These are phyloP conservation scores for Crocallis elinguaria DNA, from an alignment of 2,888 invertebrate species.

Conservation along the genomic window DNA sequence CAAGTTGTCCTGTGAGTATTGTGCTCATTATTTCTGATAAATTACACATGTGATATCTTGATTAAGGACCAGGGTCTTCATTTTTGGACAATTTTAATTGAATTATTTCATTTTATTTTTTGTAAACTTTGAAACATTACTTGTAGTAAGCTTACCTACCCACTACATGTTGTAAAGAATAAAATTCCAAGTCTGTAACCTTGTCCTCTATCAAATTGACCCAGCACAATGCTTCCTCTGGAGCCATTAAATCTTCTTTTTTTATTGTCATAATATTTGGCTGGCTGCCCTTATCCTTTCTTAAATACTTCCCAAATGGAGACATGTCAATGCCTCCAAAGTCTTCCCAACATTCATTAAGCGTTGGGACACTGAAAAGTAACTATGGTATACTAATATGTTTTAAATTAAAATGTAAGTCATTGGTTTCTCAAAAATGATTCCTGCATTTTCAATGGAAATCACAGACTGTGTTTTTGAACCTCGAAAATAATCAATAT, in stretches of 20 bases:
- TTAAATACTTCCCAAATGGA: conserved; percentile 85
- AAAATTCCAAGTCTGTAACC: conserved; percentile 84
- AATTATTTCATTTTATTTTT: too few relatives aligned
- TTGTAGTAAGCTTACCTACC: conserved; percentile 53
- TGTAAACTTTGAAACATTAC: background rate
- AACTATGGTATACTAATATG: too few relatives aligned
- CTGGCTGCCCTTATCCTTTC: conserved; percentile 85
- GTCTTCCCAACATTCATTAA: conserved; percentile 90
- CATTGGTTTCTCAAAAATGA: too few relatives aligned
- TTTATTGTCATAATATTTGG: conserved; percentile 87
- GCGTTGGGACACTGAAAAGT: conserved; percentile 85
- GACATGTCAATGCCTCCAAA: conserved; percentile 93
- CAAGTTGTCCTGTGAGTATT: too few relatives aligned
- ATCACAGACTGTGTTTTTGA: too few relatives aligned
- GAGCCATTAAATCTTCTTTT: conserved; percentile 86
- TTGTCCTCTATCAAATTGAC: conserved; percentile 87
- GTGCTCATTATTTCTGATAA: too few relatives aligned
- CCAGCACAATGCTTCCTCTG: conserved; percentile 87
- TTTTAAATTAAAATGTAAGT: too few relatives aligned
- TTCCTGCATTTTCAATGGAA: too few relatives aligned
- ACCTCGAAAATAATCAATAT: too few relatives aligned
- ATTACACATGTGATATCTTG: too few relatives aligned
- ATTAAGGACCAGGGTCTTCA: too few relatives aligned
- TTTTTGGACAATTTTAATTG: too few relatives aligned
- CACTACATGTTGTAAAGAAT: conserved; percentile 86